Evolutionary conservation across 2,113 vertebrate species (phyloP).

Genomic region (Macquaria ambigua): DNA sequence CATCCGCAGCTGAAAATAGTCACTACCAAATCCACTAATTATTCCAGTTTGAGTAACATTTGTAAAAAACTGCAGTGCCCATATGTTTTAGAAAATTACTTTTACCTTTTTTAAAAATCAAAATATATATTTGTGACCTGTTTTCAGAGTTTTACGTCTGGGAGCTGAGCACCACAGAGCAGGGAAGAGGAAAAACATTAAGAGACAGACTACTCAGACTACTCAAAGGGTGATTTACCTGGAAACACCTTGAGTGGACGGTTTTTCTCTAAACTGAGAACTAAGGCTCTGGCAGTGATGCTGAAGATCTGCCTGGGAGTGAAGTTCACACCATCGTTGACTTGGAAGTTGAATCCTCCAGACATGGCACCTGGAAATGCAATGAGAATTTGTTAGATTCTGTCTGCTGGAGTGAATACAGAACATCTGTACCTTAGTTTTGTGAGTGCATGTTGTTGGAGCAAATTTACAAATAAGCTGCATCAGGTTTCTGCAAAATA

Average conservation of each 20-base stretch:
- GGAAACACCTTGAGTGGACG: constrained; percentile 89
- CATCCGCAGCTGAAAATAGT: background rate
- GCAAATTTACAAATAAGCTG: background rate
- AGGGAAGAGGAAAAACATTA: background rate
- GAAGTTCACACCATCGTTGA: constrained; percentile 93
- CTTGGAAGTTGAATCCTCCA: constrained; percentile 93
- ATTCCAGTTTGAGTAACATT: background rate
- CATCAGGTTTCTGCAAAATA: constrained; percentile 7
- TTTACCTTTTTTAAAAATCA: too few species aligned
- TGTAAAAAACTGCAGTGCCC: too few species aligned
- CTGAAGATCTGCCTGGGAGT: constrained; percentile 91
- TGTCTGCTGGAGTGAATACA: background rate
- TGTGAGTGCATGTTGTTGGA: background rate
- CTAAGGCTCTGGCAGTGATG: constrained; percentile 86
- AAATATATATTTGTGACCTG: background rate
- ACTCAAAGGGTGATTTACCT: constrained; percentile 80
- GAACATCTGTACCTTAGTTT: background rate
- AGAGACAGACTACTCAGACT: background rate
- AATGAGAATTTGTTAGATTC: background rate
- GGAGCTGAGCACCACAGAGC: background rate
- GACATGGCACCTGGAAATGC: constrained; percentile 87
- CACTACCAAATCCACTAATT: background rate
- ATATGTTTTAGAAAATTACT: too few species aligned
- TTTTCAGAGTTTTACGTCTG: background rate
- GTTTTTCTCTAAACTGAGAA: constrained; percentile 88